These are phyloP conservation scores for Neodiprion pinetum DNA, from an alignment of 1,140 invertebrate species.

Conservation along the genomic window DNA sequence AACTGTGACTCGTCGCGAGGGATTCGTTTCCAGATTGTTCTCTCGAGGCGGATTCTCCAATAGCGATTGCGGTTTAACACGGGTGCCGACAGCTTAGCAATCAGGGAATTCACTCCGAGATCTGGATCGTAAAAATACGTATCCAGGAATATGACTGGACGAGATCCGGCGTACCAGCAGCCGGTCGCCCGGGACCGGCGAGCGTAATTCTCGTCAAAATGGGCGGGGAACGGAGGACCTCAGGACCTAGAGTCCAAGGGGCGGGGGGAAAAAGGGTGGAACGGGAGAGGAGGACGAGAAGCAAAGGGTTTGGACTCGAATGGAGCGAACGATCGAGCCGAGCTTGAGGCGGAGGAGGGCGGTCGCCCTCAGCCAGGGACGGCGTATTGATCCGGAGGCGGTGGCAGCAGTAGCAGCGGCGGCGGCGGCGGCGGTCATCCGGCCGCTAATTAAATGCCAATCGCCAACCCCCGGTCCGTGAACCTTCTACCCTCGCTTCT, in stretches of 20 bases:
- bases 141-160: not conserved
- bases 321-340: conserved; percentile 3
- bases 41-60: no score
- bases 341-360: conserved; percentile 2
- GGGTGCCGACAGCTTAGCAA: no score
- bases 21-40: no score
- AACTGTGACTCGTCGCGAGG: no score
- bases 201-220: not conserved
- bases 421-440: conserved; percentile 59
- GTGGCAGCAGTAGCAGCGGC: conserved; percentile 57
- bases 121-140: no score
- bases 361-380: conserved; percentile 37
- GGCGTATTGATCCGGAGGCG: conserved; percentile 59
- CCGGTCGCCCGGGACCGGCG: not conserved
- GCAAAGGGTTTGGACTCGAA: conserved; percentile 20
- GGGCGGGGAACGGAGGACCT: not conserved
- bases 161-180: not conserved
- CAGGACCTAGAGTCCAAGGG: conserved; percentile 21
- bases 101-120: no score
- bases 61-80: no score
- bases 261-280: conserved; percentile 34
- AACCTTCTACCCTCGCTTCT: conserved; percentile 27
- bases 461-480: conserved; percentile 51
- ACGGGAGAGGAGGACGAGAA: conserved; percentile 40
- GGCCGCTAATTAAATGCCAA: conserved; percentile 64